phyloP scores from a whole-genome alignment of 2,888 invertebrate species.

The Leucoptera coffeella region DNA sequence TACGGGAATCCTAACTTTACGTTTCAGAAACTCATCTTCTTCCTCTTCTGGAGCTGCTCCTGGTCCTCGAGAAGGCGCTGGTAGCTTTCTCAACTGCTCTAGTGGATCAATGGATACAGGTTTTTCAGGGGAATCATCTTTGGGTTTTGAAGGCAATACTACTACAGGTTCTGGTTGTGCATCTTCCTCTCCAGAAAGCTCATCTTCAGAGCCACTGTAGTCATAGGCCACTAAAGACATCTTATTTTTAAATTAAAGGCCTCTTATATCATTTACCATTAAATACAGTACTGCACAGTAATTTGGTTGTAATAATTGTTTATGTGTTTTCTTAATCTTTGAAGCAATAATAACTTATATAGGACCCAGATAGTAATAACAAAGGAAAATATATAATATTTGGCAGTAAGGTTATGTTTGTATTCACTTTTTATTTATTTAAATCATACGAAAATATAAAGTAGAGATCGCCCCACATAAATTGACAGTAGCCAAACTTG shows the following conservation, averaged over 20 bases:
- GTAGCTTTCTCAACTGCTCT: not conserved
- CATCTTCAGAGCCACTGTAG: conserved; percentile 43
- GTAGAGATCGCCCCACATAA: no score
- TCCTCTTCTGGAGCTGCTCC: conserved; percentile 37
- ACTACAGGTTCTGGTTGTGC: conserved; percentile 13
- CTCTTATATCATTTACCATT: not conserved
- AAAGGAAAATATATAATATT: no score
- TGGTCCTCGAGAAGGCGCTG: conserved; percentile 1
- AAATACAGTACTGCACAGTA: no score
- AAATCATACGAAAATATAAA: not conserved
- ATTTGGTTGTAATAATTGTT: no score
- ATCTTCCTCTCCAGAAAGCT: conserved; percentile 24
- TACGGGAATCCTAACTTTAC: conserved; percentile 59
- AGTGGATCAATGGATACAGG: not conserved
- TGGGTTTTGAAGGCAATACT: conserved; percentile 12
- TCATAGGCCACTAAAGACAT: conserved; percentile 63
- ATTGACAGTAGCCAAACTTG: no score
- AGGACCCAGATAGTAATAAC: no score
- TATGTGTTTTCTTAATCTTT: no score
- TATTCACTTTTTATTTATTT: not conserved
- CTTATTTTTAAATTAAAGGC: no score
- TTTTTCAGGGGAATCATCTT: conserved; percentile 10
- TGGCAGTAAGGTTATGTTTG: conserved; percentile 1
- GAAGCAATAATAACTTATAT: no score
- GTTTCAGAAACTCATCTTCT: conserved; percentile 58